Conservation (phyloP, 64 coral and sea anemone genomes). For the Trachythela sp. region DNA sequence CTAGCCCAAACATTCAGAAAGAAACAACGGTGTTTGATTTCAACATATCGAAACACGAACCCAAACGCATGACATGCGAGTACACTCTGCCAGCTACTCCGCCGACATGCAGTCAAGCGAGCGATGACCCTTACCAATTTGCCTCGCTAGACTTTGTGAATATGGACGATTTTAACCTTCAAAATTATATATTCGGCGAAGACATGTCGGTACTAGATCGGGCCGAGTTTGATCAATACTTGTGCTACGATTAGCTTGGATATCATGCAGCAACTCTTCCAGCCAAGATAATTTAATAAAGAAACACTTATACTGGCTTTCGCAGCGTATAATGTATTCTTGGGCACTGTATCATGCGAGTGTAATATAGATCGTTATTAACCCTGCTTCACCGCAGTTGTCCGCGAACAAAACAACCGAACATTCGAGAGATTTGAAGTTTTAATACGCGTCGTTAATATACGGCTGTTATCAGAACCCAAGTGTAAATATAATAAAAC, state of each 20-base stretch:
- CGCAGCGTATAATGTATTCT: background rate
- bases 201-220: background rate
- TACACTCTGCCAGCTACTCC: background rate
- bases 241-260: background rate
- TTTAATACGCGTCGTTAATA: background rate
- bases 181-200: background rate
- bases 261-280: background rate
- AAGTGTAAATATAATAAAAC: background rate
- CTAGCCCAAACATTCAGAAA: background rate
- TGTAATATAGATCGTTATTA: background rate
- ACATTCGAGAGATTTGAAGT: background rate
- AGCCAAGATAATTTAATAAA: background rate
- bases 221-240: background rate
- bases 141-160: background rate
- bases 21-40: background rate
- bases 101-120: constrained; percentile 1
- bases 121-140: background rate
- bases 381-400: background rate
- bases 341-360: no score
- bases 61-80: background rate
- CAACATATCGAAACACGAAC: background rate
- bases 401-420: background rate
- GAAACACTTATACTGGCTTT: background rate
- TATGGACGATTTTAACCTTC: background rate
- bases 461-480: background rate